A percentile compares a stretch with the other conserved stretches of the same genome.
These are phyloP conservation scores for Dascyllus trimaculatus DNA, from an alignment of 2,113 vertebrate genomes.

Conservation along the genomic window DNA sequence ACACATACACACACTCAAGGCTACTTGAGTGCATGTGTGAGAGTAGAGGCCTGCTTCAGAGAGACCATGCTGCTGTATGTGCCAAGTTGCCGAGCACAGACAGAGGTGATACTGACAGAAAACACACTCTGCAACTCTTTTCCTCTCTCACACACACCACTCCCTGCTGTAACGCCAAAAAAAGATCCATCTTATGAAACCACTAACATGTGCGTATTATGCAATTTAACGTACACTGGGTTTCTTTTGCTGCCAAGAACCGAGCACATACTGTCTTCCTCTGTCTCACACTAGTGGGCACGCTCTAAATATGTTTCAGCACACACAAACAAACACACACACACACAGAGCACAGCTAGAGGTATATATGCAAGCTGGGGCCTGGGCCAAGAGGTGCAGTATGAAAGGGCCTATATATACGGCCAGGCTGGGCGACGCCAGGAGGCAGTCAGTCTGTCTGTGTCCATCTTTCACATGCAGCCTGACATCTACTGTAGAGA, in stretches of 20 bases:
- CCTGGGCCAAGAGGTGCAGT: constrained; percentile 24
- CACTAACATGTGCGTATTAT: constrained; percentile 25
- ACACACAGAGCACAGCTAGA: constrained; percentile 26
- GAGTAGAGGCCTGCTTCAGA: constrained; percentile 39
- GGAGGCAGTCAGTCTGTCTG: constrained; percentile 38
- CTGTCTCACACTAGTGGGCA: constrained; percentile 16
- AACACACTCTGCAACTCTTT: constrained; percentile 8
- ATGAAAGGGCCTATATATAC: constrained; percentile 70
- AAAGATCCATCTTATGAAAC: constrained; percentile 36
- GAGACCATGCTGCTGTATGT: constrained; percentile 20
- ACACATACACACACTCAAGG: no score
- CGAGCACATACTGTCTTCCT: constrained; percentile 23
- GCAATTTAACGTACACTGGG: constrained; percentile 43
- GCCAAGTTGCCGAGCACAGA: constrained; percentile 46
- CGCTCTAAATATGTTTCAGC: constrained; percentile 46
- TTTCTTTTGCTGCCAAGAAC: constrained; percentile 34
- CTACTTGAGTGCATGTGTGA: constrained; percentile 28
- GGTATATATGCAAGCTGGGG: constrained; percentile 41
- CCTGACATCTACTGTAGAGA: constrained; percentile 8
- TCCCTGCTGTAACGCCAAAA: not conserved
- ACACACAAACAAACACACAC: constrained; percentile 46
- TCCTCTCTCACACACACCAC: constrained; percentile 4
- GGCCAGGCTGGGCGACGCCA: constrained; percentile 63
- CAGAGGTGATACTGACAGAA: constrained; percentile 52
- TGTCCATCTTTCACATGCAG: constrained; percentile 17